Conservation (phyloP, 2,888 invertebrate genomes). For the Pristionchus fissidentatus region DNA sequence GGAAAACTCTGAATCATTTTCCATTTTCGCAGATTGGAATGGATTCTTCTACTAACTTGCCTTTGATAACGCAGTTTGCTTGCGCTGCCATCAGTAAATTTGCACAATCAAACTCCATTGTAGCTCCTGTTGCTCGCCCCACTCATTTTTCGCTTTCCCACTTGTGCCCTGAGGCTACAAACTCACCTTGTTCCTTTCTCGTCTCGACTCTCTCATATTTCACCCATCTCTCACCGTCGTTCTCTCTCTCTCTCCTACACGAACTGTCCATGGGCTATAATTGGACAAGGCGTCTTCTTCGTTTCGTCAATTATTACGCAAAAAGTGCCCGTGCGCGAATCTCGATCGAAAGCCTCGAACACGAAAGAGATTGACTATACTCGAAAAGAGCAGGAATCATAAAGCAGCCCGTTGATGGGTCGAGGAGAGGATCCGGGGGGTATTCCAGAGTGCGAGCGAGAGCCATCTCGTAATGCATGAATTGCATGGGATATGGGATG, state of each 20-base stretch:
- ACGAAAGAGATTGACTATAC: neutral
- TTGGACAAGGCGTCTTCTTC: too few relatives aligned
- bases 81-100: too few relatives aligned
- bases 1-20: too few relatives aligned
- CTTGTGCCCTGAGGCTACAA: slow-evolving; percentile 1
- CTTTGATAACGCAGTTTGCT: too few relatives aligned
- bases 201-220: neutral
- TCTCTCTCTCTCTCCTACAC: neutral
- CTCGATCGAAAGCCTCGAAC: neutral
- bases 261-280: neutral
- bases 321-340: neutral
- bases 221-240: neutral
- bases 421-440: neutral
- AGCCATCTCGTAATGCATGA: slow-evolving; percentile 36
- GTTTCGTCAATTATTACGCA: neutral
- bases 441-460: neutral
- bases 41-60: too few relatives aligned
- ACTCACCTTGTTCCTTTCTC: neutral
- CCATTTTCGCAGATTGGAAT: too few relatives aligned
- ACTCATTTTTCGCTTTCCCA: neutral
- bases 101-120: neutral
- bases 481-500: neutral
- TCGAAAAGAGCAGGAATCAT: neutral
- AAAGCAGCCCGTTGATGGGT: too few relatives aligned
- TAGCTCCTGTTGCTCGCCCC: neutral